Conservation (phyloP, 2,113 vertebrate genomes). For the Acanthochromis polyacanthus region DNA sequence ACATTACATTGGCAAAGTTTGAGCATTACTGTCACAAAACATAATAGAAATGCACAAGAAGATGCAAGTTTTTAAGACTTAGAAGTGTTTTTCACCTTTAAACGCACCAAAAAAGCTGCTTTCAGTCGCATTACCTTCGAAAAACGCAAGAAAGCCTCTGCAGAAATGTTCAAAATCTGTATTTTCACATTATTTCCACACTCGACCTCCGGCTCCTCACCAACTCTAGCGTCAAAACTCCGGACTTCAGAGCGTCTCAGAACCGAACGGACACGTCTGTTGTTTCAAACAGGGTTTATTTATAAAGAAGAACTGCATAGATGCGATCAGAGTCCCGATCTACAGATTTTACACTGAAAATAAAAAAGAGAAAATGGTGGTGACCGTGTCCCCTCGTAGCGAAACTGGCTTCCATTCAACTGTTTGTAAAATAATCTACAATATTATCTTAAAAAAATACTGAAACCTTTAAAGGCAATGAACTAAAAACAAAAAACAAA, state of each 20-base stretch:
- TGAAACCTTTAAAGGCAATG: slow-evolving; percentile 59
- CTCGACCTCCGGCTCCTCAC: too few relatives aligned
- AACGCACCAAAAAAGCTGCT: neutral
- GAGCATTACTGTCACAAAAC: too few relatives aligned
- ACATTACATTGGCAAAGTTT: too few relatives aligned
- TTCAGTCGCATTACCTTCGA: neutral
- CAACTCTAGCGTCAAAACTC: neutral
- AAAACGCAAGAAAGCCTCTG: too few relatives aligned
- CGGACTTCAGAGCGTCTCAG: slow-evolving; percentile 1
- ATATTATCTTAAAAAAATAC: slow-evolving; percentile 30
- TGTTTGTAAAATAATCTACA: slow-evolving; percentile 36
- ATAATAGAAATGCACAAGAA: neutral
- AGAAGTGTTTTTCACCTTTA: neutral
- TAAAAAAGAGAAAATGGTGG: neutral
- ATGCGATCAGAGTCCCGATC: slow-evolving; percentile 26
- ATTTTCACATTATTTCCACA: too few relatives aligned
- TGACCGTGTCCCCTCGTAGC: slow-evolving; percentile 37
- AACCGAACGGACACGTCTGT: neutral
- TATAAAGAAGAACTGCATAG: slow-evolving; percentile 61
- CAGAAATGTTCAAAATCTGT: too few relatives aligned
- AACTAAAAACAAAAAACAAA: slow-evolving; percentile 16
- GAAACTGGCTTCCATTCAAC: neutral
- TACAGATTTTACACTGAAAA: slow-evolving; percentile 24
- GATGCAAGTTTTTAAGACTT: neutral
- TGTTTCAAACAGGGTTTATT: neutral